Evolutionary conservation across 2,113 vertebrate genomes (phyloP), one percentile per base, ranked within the genome.

Genomic region (Burhinus bistriatus): DNA sequence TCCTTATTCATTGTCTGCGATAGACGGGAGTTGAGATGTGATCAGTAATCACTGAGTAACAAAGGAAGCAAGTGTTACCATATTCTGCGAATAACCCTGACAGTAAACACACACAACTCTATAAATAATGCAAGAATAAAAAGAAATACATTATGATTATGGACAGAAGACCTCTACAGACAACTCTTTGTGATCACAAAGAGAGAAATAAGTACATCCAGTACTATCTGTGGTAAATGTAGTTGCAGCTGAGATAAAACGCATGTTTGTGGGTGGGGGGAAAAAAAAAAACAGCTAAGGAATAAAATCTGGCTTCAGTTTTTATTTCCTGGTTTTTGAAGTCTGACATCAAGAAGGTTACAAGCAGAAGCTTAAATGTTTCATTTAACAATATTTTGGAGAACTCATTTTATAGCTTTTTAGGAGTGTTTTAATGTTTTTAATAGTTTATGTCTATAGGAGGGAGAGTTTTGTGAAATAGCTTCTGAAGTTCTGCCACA

Each of bases 401-500:
- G 20, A 89, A 92, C 72, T 61, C 65, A 27, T 79, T 79, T 58
- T 75, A 68, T 76, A 64, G 51, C 47, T 61, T 71, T 91, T 87
- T 57, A 65, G 59, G 27, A 84, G 12, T 30, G 10, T 76, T 89
- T 89, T 59, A 45, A 78, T n/a, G 32, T 71, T 94, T 89, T 89
- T 30, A 72, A 59, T 40, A 79, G 40, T 61, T 84, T 72, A 36
- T 61, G 65, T 76, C 70, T 62, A 72, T 15, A 79, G 61, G 7
- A 94, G 14, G 0, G 15, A 94, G 55, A 81, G 47, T 13, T 78
- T 87, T 87, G 65, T 81, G 80, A 91, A 94, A 78, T 7, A 85
- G n/a, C 32, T 95, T 85, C 78, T 89, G 58, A 95, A 83, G 58
- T 89, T 95, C 93, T 94, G 82, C 62, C 73, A 64, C 58, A 95